Evolutionary conservation across 2,888 invertebrate species (phyloP).

Genomic region (Orthosia cruda): DNA sequence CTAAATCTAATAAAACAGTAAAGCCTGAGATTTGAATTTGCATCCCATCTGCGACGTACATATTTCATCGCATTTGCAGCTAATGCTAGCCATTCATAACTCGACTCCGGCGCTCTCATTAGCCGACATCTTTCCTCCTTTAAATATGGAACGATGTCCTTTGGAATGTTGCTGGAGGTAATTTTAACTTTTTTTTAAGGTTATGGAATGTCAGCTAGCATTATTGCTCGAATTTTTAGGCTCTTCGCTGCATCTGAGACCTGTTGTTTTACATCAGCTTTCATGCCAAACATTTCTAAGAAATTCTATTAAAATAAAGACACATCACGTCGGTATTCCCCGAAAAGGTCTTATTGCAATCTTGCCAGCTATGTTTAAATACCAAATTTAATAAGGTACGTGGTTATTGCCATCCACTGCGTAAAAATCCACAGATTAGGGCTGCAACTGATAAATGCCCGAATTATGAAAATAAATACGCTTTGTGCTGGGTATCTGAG

Average conservation of each 20-base stretch:
- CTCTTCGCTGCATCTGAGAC: neutral
- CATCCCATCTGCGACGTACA: constrained; percentile 40
- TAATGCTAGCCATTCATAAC: constrained; percentile 53
- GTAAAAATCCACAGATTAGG: neutral
- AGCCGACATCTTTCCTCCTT: constrained; percentile 26
- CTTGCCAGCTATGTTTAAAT: neutral
- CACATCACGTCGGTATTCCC: neutral
- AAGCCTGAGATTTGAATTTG: constrained; percentile 34
- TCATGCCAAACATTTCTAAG: neutral
- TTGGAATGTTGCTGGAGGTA: constrained; percentile 19
- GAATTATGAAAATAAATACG: neutral
- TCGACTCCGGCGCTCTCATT: constrained; percentile 50
- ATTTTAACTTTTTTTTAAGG: constrained; percentile 15
- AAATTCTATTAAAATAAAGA: neutral
- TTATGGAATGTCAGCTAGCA: neutral
- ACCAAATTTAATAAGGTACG: neutral
- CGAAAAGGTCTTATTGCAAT: too few species aligned
- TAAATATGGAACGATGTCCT: constrained; percentile 23
- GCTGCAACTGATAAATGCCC: neutral
- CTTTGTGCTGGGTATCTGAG: neutral
- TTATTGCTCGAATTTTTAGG: neutral
- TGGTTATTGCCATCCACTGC: neutral
- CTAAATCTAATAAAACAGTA: constrained; percentile 6
- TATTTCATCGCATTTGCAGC: constrained; percentile 56
- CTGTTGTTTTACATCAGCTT: neutral